Percentiles rank a stretch among this genome's conserved stretches.
phyloP scores from a whole-genome alignment of 2,797 vertebrate genomes.

The Diglossa cyanea region DNA sequence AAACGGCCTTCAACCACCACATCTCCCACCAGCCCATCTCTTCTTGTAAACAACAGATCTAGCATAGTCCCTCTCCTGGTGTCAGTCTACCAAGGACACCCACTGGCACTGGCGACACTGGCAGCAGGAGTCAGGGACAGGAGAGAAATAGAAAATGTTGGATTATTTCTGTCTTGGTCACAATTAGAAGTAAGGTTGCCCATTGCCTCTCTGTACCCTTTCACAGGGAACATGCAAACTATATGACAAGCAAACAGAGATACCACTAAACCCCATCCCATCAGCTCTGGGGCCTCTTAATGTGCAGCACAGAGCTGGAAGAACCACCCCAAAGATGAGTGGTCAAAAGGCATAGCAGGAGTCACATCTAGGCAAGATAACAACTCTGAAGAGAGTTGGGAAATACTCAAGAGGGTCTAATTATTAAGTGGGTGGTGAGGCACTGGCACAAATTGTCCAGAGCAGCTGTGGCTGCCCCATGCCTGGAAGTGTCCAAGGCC shows the following conservation, averaged over 20 bases:
- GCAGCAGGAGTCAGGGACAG: neutral
- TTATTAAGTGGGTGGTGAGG: neutral
- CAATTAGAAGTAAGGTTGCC: neutral
- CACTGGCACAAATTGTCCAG: neutral
- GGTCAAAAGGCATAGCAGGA: neutral
- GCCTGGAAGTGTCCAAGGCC: neutral
- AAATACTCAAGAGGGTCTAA: neutral
- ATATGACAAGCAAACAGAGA: neutral
- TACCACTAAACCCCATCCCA: neutral
- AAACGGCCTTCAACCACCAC: neutral
- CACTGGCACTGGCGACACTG: fast-evolving
- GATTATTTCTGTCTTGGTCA: neutral
- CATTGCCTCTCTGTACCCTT: neutral
- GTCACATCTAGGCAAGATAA: neutral
- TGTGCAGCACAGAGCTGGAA: neutral
- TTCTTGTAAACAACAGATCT: neutral
- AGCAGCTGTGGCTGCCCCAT: neutral
- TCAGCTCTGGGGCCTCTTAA: neutral
- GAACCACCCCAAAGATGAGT: neutral
- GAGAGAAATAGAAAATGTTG: neutral
- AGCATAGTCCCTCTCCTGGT: no score
- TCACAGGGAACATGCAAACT: neutral
- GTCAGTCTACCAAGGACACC: neutral
- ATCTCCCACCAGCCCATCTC: neutral
- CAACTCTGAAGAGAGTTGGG: neutral